These are phyloP conservation scores for Eudemis profundana DNA, from an alignment of 2,888 invertebrate species.

Conservation along the genomic window DNA sequence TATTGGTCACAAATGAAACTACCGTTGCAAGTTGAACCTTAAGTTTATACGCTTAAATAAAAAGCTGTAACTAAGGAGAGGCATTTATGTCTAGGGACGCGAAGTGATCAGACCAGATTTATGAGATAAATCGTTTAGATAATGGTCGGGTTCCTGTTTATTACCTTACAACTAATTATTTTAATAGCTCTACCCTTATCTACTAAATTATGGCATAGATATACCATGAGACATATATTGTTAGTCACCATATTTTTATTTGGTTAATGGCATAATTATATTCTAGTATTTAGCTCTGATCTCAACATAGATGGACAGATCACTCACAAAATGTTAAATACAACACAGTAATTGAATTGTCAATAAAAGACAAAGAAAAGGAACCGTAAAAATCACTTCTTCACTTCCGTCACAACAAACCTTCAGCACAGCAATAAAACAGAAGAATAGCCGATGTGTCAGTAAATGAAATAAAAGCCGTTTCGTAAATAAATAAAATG, in stretches of 20 bases:
- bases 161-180: constrained; percentile 34
- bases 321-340: no score
- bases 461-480: constrained; percentile 66
- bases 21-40: constrained; percentile 23
- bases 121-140: constrained; percentile 47
- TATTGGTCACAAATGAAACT: constrained; percentile 12
- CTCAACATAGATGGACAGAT: no score
- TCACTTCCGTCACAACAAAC: constrained; percentile 79
- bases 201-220: background rate
- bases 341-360: no score
- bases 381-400: constrained; percentile 72
- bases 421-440: constrained; percentile 58
- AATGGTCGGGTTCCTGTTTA: constrained; percentile 41
- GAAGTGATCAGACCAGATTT: constrained; percentile 49
- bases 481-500: constrained; percentile 61
- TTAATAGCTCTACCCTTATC: constrained; percentile 17
- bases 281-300: no score
- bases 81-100: constrained; percentile 38
- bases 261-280: no score
- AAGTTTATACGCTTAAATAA: constrained; percentile 47
- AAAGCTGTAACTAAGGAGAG: constrained; percentile 45
- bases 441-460: constrained; percentile 56
- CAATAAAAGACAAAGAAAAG: constrained; percentile 37
- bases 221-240: background rate
- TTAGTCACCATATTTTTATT: background rate